Percentiles rank a stretch among this genome's conserved stretches.
Evolutionary conservation across 2,113 vertebrate species (phyloP).

Genomic region (Bagarius yarrelli): DNA sequence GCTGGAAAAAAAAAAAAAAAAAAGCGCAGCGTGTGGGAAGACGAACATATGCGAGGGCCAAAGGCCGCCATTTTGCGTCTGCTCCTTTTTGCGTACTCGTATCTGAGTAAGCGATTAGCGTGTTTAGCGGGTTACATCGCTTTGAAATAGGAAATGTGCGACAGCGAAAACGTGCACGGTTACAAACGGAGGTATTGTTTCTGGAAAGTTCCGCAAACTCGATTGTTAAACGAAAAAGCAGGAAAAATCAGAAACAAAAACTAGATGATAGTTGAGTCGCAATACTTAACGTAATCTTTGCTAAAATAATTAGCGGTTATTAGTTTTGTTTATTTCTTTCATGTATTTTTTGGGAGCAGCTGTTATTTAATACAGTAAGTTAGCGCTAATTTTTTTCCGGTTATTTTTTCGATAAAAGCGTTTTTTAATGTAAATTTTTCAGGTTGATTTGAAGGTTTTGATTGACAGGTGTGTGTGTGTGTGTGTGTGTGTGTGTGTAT

Average conservation of each 20-base stretch:
- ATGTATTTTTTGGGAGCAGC: too few species aligned
- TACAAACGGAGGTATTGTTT: neutral
- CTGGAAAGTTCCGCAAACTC: neutral
- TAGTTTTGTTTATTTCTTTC: too few species aligned
- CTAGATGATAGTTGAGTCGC: neutral
- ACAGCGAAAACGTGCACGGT: neutral
- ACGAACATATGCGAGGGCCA: constrained; percentile 47
- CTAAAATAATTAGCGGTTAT: too few species aligned
- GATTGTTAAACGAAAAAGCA: neutral
- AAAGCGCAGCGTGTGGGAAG: constrained; percentile 43
- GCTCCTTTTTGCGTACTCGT: constrained; percentile 19
- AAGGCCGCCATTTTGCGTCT: constrained; percentile 36
- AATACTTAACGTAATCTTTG: neutral
- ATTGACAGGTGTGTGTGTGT: constrained; percentile 62
- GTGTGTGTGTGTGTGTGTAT: constrained; percentile 60
- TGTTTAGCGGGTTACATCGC: neutral
- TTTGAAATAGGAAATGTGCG: neutral
- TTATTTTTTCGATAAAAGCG: too few species aligned
- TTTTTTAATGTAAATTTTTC: too few species aligned
- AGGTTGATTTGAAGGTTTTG: constrained; percentile 43
- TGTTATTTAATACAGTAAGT: too few species aligned
- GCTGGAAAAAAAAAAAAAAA: constrained; percentile 6
- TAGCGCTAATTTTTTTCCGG: too few species aligned
- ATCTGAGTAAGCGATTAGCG: constrained; percentile 2
- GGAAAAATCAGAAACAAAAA: neutral